Base-by-base conservation (phyloP, 2,113 vertebrate genomes). In the Aptenodytes forsteri region DNA sequence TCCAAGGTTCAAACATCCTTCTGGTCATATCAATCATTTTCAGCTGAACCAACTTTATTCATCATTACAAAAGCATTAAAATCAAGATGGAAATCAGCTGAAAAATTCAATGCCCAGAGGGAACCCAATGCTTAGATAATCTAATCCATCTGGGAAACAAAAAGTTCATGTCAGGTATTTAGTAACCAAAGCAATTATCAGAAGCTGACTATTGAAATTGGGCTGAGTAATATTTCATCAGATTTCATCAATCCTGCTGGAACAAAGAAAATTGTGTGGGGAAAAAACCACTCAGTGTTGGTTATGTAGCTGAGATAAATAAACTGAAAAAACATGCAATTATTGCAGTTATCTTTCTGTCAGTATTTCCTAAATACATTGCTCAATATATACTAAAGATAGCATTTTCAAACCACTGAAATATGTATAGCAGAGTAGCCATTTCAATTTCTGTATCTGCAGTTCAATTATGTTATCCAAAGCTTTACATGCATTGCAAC, bases 101-200 rank as follows among this genome's bases (percentile, higher is more conserved):
- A 94, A 96, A 93, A 94, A 81, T 71, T 66, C 73, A 73, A 64
- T 61, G 59, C 87, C 95, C 75, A 87, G 38, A 94, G 92, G 95
- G 95, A 83, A 36, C 27, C 7, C 66, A 84, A 13, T 36, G 62
- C 90, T 89, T 81, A 94, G 66, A 91, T 96, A 84, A 96, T 82
- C 80, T 90, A 94, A 94, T 56, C 70, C 90, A 93, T 81, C 81
- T 62, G 59, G 89, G 75, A 94, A 94, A 95, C 16, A 11, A 83
- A 78, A 95, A 93, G 91, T 90, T 93, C 42, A 75, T 61, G 83
- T 97, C 86, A 96, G 72, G 91, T 97, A 83, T 97, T 98, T 96
- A 97, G 87, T 89, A 97, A 95, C 95, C 92, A 96, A 97, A 97
- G 94, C 91, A 98, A 98, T 98, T 95, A 98, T 84, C 84, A 89